Base-by-base conservation (phyloP, 2,113 vertebrate species). In the Thymallus thymallus region DNA sequence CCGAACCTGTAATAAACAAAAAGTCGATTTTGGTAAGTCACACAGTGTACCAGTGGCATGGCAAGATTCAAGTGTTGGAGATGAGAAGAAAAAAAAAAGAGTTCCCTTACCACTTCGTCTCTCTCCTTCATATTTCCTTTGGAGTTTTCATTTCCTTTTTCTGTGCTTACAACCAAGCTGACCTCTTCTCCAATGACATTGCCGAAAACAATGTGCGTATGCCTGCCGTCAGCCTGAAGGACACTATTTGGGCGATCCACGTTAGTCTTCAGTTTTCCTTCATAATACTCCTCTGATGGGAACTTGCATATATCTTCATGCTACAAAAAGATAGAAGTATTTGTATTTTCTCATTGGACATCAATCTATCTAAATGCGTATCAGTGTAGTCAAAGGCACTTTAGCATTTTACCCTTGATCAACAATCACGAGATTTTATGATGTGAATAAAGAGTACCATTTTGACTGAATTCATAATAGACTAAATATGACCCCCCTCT, bases 81-180 rank as follows among this genome's bases (percentile, higher is more conserved):
- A 7, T n/a, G 14, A 73, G 51, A 62, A 26, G 18, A 0, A 13
- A 26, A n/a, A 0, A 13, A 74, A 26, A 2, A 26, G 13, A 6
- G 22, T 20, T 23, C 18, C 12, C 91, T 90, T 81, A 98, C 97
- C 88, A 89, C 95, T 62, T 90, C 74, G 0, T 81, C 30, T 16
- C 45, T 92, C 86, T 98, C 96, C 32, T 91, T 80, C 1, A 2
- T 46, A 84, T 98, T 98, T 3, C 92, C 94, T 85, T 90, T 95
- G 51, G 97, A 98, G 83, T 94, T 95, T 86, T 95, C 92, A 0
- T 96, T 96, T 66, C 96, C 96, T 16, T 95, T 94, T 0, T 92
- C 88, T 0, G 95, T 98, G 35, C 89, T 94, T 74, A 98, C 92
- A 70, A 94, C 76, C 46, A 96, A 90, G 68, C 85, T 91, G 78